Evolutionary conservation across 2,113 vertebrate genomes (phyloP), one percentile per base, ranked within the genome.

Genomic region (Oryctolagus cuniculus): DNA sequence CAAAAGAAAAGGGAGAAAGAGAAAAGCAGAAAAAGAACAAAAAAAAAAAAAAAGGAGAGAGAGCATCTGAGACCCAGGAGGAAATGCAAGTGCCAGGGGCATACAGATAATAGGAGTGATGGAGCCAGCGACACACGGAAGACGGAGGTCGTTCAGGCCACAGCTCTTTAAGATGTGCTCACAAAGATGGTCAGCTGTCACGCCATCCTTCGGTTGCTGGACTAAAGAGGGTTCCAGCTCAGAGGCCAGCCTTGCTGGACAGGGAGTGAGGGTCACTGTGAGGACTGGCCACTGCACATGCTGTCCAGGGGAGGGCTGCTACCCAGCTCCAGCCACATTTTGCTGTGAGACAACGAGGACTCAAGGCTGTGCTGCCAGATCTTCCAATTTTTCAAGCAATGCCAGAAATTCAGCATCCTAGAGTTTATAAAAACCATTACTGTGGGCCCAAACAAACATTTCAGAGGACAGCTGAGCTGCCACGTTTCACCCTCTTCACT

Each of bases 131-230:
- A 12, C 6, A 38, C 0, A 3, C 31, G 10, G 58, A 51, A 16
- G 1, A 24, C 3, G 11, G 3, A 3, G 17, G 21, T 1, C 1
- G 0, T 13, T 49, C 0, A 12, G 0, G 0, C 8, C 25, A 21
- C 1, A 1, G 16, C n/a, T 53, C 6, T 5, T 51, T 13, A 31
- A 10, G 25, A 11, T 0, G 2, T 21, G 44, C 66, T 5, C 10
- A 36, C 16, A 5, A 4, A 79, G 17, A 51, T 1, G 0, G 21
- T 1, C 21, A 3, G 36, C 53, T 29, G 16, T 12, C 0, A 15
- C 0, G 31, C 6, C 16, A 0, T 3, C 31, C 5, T 21, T 66
- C 29, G 10, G 64, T 25, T 36, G 58, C n/a, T 0, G 9, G 72
- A 2, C 31, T 7, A 3, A 0, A 5, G 29, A 3, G 58, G 31